Evolutionary conservation across 2,888 invertebrate species (phyloP), one percentile per base, ranked within the genome.

Genomic region (Drosophila mercatorum): DNA sequence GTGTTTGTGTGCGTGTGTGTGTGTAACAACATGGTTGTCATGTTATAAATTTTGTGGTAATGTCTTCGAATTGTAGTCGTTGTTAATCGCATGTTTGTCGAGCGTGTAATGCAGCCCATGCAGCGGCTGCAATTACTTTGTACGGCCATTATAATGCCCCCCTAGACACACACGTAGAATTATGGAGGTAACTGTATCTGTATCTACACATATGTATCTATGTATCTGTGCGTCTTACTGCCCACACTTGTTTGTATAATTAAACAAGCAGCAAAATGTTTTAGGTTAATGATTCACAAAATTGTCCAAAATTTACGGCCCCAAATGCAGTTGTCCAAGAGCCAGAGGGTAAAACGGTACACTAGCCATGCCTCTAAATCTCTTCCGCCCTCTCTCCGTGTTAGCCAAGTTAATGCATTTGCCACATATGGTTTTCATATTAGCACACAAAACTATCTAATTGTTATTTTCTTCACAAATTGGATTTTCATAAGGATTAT

Each of bases 21-120:
- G 11, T 58, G 51, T 26, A 58, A 34, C 65, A 61, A 79, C 72
- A 78, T 66, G 73, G 46, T 60, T 71, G 71, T 80, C 75, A 72
- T 83, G 89, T 83, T 90, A 83, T 85, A 88, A 90, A 85, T 85
- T 90, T 77, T 90, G 90, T 84, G 89, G 90, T 84, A 90, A 87
- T 87, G 90, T 87, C 86, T 86, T 89, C 59, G 79, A 72, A 85
- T 79, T 83, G 75, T 63, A 65, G 62, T 53, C 55, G 75, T 81
- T 83, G 80, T 90, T 87, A 90, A 90, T 87, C 89, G 86, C 88
- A 81, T 87, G 90, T 90, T 87, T 87, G 86, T 84, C 82, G 88
- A 87, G 90, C 89, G 85, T 90, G 86, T 87, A 87, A 85, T 90
- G 90, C 80, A 34, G 83, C 80, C 77, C 90, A 88, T 89, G 90